A percentile compares a stretch with the other conserved stretches of the same genome.
These are phyloP conservation scores for Acronicta aceris DNA, from an alignment of 2,888 invertebrate genomes.

Conservation along the genomic window DNA sequence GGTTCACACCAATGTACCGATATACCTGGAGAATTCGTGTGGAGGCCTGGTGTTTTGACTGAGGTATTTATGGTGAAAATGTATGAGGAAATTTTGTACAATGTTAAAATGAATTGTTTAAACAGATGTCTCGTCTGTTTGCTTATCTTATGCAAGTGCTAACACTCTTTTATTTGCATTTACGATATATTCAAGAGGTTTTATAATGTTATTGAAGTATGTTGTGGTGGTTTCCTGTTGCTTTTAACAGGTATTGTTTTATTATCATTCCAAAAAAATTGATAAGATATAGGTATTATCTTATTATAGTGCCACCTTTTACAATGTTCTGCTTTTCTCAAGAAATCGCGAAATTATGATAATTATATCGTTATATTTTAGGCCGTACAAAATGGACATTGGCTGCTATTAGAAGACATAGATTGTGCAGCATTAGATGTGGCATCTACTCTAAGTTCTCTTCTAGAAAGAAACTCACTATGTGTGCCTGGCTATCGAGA, in stretches of 20 bases:
- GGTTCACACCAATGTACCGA: constrained; percentile 98
- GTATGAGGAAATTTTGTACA: neutral
- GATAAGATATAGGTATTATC: too few species aligned
- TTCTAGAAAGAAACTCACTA: constrained; percentile 94
- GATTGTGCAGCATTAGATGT: constrained; percentile 98
- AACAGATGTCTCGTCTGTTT: constrained; percentile 28
- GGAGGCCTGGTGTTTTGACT: constrained; percentile 98
- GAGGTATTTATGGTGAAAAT: constrained; percentile 85
- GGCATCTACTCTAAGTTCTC: constrained; percentile 94
- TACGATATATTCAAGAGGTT: neutral
- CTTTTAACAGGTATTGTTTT: neutral
- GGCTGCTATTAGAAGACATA: constrained; percentile 98
- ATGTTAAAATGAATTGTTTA: constrained; percentile 25
- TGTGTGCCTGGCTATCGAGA: constrained; percentile 97
- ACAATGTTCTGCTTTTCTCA: too few species aligned
- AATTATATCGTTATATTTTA: constrained; percentile 66
- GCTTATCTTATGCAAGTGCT: constrained; percentile 16
- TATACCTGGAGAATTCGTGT: constrained; percentile 98
- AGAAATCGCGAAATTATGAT: too few species aligned
- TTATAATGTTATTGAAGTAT: constrained; percentile 6
- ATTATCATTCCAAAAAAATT: too few species aligned
- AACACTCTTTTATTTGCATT: constrained; percentile 20
- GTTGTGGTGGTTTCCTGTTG: neutral
- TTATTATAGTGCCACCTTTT: too few species aligned
- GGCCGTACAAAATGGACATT: constrained; percentile 95